Base-by-base conservation (phyloP, 2,888 invertebrate genomes). In the Agonum fuliginosum region DNA sequence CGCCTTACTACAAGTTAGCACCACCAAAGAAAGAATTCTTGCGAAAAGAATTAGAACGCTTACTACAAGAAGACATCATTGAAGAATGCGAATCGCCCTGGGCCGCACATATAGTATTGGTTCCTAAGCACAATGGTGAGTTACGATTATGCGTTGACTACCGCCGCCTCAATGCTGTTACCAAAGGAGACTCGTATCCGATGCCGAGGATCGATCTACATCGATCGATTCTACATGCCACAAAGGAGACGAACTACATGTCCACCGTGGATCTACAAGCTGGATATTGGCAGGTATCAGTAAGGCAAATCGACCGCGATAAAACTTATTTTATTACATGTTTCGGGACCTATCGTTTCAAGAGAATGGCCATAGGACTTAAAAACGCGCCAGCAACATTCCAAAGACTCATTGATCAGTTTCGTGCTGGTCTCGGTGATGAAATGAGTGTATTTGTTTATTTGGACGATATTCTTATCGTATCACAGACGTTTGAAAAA, bases 131-230 rank as follows among this genome's bases (percentile, higher is more conserved):
- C n/a, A n/a, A n/a, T n/a, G n/a, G n/a, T n/a, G n/a, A n/a, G n/a
- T n/a, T n/a, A 37, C 62, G 84, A n/a, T 79, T 84, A 20, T 83
- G 84, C 70, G 81, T 83, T 0, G 83, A 84, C 43, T 84, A 84
- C 51, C 46, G 84, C 54, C 74, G 3, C 81, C 81, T 78, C 27
- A 78, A 4, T 10, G 24, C 20, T 1, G 24, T 24, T 2, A 67
- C 67, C 3, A 12, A n/a, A 12, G n/a, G 37, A 5, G 67, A 67
- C 17, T 1, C n/a, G 1, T 67, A 67, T 6, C 37, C 34, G 1
- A n/a, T n/a, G n/a, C n/a, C n/a, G n/a, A n/a, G n/a, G n/a, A n/a
- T n/a, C n/a, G n/a, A n/a, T n/a, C n/a, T n/a, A n/a, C n/a, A n/a
- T n/a, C n/a, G n/a, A n/a, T n/a, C n/a, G 34, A 22, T 10, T 67